Evolutionary conservation across 2,888 invertebrate species (phyloP), one percentile per base, ranked within the genome.

Genomic region (Euclidia mi): DNA sequence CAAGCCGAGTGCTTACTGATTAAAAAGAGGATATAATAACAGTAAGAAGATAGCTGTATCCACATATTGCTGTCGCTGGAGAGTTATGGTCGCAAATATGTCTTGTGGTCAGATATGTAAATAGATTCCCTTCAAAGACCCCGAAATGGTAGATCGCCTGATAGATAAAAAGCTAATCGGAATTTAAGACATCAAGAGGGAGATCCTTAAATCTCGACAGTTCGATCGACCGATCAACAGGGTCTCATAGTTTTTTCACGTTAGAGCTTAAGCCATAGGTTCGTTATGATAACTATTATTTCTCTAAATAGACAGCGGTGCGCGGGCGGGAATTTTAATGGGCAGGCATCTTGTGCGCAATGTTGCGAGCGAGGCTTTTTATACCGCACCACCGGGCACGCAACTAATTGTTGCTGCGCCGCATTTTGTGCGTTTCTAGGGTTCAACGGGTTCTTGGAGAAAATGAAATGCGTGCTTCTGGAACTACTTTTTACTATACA

Each of bases 281-380:
- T 85, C 79, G 81, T 85, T 84, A 88, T 82, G 79, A 81, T 79
- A 72, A 79, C 86, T 86, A 86, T 87, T 85, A 87, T 82, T 82
- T 85, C 87, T 91, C 84, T 90, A 91, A 92, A 92, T 92, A 92
- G 90, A 86, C 84, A 78, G 79, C 61, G 79, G 79, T 84, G 85
- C 87, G 87, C 91, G 84, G 86, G 91, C 85, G 87, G 79, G 89
- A 88, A 93, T 93, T 81, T 93, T 92, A 93, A 93, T 92, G 82
- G 87, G 80, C 75, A 73, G 77, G 79, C 80, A 82, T 83, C 73
- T 80, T 75, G 85, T 78, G 83, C 68, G 81, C 81, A 80, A 84
- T 81, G 82, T n/a, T 77, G 78, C 78, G 69, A 62, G 78, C 76
- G 67, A 76, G 32, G 64, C 66, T 84, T 84, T 76, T 80, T 88